Conservation (phyloP, 2,888 invertebrate species). For the Tipula helvola region DNA sequence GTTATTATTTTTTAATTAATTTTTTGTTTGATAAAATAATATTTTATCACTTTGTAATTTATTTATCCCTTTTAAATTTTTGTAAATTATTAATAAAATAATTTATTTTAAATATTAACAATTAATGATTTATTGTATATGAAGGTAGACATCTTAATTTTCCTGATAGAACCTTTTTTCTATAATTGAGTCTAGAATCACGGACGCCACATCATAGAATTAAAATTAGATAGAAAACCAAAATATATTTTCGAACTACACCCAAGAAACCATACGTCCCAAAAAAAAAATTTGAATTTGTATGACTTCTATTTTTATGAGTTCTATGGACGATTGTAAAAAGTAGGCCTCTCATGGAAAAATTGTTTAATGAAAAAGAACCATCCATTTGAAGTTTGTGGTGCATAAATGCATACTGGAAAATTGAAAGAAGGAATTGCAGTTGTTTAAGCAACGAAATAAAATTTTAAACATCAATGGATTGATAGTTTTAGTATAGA, state of each 20-base stretch:
- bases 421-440: too few relatives aligned
- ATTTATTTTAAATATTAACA: background rate
- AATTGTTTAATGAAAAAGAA: too few relatives aligned
- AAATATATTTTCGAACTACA: background rate
- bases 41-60: background rate
- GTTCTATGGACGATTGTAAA: too few relatives aligned
- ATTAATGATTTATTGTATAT: background rate
- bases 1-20: background rate
- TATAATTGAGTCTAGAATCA: slow-evolving; percentile 6
- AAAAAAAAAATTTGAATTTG: too few relatives aligned
- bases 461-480: too few relatives aligned
- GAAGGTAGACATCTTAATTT: slow-evolving; percentile 6
- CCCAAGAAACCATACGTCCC: too few relatives aligned
- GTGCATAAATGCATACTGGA: too few relatives aligned
- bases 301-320: too few relatives aligned
- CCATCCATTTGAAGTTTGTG: too few relatives aligned
- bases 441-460: too few relatives aligned
- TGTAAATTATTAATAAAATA: background rate
- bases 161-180: background rate
- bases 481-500: too few relatives aligned
- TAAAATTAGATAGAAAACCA: background rate
- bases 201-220: slow-evolving; percentile 8
- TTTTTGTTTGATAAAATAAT: background rate
- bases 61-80: background rate
- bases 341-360: too few relatives aligned